A percentile compares a stretch with the other conserved stretches of the same genome.
These are phyloP conservation scores for Apodemia duryi DNA, from an alignment of 2,888 invertebrate species.

Conservation along the genomic window DNA sequence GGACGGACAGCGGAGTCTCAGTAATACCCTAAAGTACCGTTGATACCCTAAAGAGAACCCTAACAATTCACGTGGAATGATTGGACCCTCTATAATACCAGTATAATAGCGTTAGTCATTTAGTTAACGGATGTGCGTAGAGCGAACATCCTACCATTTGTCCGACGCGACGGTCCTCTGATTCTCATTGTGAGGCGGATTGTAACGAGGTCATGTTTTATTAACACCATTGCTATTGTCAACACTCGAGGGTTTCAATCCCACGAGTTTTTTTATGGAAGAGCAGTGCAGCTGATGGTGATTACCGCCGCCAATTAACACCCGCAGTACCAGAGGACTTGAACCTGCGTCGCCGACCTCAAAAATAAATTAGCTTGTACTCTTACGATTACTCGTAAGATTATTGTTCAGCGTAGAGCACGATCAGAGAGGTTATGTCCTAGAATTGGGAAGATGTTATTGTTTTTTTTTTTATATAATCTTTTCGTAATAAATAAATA, in stretches of 20 bases:
- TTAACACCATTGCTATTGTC: neutral
- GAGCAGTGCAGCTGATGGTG: too few relatives aligned
- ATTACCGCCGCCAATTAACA: too few relatives aligned
- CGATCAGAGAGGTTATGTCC: too few relatives aligned
- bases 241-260: neutral
- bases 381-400: too few relatives aligned
- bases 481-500: too few relatives aligned
- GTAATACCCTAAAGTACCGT: neutral
- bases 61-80: conserved; percentile 8
- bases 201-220: conserved; percentile 4
- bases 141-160: conserved; percentile 15
- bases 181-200: neutral
- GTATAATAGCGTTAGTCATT: neutral
- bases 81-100: neutral
- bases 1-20: neutral
- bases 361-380: too few relatives aligned
- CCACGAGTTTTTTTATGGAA: neutral
- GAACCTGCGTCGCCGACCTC: too few relatives aligned
- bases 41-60: too few relatives aligned
- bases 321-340: too few relatives aligned
- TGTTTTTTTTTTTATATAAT: too few relatives aligned
- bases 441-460: too few relatives aligned
- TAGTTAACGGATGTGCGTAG: conserved; percentile 9
- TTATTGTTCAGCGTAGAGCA: too few relatives aligned
- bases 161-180: neutral